These are phyloP conservation scores for Galagoides demidoff DNA, from an alignment of 2,797 vertebrate species.

Conservation along the genomic window DNA sequence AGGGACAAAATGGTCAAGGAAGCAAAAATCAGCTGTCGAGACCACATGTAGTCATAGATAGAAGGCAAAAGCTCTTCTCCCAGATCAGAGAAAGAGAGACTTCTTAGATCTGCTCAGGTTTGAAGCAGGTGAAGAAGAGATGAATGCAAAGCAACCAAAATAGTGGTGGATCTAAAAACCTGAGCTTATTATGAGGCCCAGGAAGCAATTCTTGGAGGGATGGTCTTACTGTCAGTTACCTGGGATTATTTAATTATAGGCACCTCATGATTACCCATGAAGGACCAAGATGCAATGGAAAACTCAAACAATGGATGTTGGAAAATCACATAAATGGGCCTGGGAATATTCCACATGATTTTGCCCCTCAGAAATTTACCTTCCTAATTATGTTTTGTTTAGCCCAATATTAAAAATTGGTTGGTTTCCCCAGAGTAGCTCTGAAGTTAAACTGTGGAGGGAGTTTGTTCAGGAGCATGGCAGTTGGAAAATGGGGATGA, in stretches of 20 bases:
- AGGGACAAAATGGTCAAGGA: neutral
- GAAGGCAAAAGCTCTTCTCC: neutral
- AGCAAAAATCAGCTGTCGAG: neutral
- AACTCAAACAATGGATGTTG: neutral
- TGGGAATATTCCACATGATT: conserved; percentile 13
- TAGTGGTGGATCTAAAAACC: neutral
- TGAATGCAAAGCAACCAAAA: neutral
- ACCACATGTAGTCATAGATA: neutral
- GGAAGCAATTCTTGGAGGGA: neutral
- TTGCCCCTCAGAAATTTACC: conserved; percentile 48
- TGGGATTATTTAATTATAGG: conserved; percentile 62
- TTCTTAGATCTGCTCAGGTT: neutral
- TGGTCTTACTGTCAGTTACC: neutral
- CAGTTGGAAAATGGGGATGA: conserved; percentile 8
- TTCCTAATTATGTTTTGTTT: conserved; percentile 70
- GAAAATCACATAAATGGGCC: neutral
- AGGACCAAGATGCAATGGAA: neutral
- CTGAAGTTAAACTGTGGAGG: conserved; percentile 44
- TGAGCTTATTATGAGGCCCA: neutral
- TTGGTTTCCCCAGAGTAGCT: conserved; percentile 49
- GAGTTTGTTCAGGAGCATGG: neutral
- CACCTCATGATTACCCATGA: conserved; percentile 13
- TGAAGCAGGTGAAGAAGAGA: neutral
- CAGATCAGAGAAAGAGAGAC: neutral
- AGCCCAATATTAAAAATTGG: conserved; percentile 74